Percentiles rank a stretch among this genome's conserved stretches.
Evolutionary conservation across 2,797 vertebrate genomes (phyloP).

Genomic region (Liasis olivaceus): DNA sequence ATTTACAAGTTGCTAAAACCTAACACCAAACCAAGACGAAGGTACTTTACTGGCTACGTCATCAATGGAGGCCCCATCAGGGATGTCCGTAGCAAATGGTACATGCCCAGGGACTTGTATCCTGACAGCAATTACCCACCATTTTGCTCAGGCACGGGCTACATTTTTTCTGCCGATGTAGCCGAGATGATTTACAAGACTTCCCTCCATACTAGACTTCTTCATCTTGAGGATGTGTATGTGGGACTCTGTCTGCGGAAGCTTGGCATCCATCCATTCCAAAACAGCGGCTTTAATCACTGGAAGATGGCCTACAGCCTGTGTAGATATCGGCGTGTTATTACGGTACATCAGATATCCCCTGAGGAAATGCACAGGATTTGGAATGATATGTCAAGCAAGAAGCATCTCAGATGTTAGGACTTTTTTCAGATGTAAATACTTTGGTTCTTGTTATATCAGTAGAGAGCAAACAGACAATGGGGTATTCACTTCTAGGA

Average conservation of each 20-base stretch:
- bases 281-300: constrained; percentile 99
- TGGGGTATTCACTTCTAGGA: constrained; percentile 58
- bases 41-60: constrained; percentile 96
- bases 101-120: constrained; percentile 96
- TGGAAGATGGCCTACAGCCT: constrained; percentile 99
- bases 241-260: constrained; percentile 96
- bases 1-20: constrained; percentile 96
- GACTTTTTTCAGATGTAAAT: constrained; percentile 76
- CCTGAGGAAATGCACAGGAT: constrained; percentile 98
- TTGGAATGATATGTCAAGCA: constrained; percentile 99
- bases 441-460: constrained; percentile 46
- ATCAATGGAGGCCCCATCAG: constrained; percentile 95
- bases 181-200: constrained; percentile 97
- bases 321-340: constrained; percentile 92
- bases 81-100: constrained; percentile 98
- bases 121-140: constrained; percentile 96
- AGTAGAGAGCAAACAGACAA: constrained; percentile 53
- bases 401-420: constrained; percentile 97
- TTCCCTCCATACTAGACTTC: constrained; percentile 93
- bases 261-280: constrained; percentile 95
- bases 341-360: constrained; percentile 97
- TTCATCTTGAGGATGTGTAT: constrained; percentile 96
- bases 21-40: constrained; percentile 89
- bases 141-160: constrained; percentile 97
- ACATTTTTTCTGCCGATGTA: constrained; percentile 95